Conservation (phyloP, 2,113 vertebrate species). For the Gymnarchus niloticus region DNA sequence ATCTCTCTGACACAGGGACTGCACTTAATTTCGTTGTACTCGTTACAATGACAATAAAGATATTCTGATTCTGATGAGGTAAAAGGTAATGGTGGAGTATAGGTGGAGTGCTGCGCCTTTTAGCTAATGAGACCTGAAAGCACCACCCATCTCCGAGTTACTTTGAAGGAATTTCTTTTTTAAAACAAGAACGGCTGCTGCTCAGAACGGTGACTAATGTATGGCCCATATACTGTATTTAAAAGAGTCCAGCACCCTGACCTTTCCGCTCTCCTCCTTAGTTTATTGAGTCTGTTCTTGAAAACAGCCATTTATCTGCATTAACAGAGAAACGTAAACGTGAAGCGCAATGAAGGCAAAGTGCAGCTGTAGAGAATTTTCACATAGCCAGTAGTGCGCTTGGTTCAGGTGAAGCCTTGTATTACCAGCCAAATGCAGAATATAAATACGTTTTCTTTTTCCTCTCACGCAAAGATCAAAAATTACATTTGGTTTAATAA, state of each 20-base stretch:
- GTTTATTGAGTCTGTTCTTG: conserved; percentile 1
- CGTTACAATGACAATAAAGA: too few relatives aligned
- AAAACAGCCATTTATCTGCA: background rate
- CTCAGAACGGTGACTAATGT: background rate
- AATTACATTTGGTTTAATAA: background rate
- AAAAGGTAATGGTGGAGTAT: too few relatives aligned
- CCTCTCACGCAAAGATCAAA: background rate
- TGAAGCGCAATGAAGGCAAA: background rate
- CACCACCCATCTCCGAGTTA: background rate
- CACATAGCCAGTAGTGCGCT: background rate
- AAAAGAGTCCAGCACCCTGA: background rate
- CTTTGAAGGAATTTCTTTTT: background rate
- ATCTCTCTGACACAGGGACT: too few relatives aligned
- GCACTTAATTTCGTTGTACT: too few relatives aligned
- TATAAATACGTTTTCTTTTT: background rate
- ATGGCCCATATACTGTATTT: background rate
- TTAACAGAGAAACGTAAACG: background rate
- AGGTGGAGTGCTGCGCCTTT: background rate
- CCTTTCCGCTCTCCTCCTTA: background rate
- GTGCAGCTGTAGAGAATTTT: background rate
- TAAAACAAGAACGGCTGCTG: background rate
- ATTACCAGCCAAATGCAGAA: background rate
- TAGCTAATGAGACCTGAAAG: background rate
- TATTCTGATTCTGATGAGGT: too few relatives aligned
- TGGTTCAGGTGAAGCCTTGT: background rate